phyloP scores from a whole-genome alignment of 2,797 vertebrate genomes.

The Coregonus suidteri region DNA sequence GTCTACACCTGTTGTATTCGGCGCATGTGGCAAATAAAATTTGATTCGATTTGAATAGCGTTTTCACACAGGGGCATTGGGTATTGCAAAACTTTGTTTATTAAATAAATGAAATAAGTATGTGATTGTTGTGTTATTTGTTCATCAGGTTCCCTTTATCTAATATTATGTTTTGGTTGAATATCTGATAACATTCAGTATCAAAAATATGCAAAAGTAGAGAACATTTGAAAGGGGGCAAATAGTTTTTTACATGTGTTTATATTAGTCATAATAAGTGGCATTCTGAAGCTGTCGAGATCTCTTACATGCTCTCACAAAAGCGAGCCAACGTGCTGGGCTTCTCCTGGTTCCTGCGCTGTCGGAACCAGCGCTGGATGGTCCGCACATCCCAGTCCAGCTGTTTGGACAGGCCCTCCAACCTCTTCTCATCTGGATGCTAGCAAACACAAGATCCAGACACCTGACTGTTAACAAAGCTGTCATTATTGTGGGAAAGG shows the following conservation, averaged over 20 bases:
- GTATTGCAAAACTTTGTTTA: too few relatives aligned
- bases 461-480: background rate
- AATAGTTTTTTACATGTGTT: background rate
- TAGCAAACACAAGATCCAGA: conserved; percentile 54
- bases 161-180: too few relatives aligned
- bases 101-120: too few relatives aligned
- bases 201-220: too few relatives aligned
- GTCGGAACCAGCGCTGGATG: conserved; percentile 98
- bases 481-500: background rate
- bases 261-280: background rate
- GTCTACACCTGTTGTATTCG: too few relatives aligned
- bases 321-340: conserved; percentile 93
- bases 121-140: too few relatives aligned
- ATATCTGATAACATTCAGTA: too few relatives aligned
- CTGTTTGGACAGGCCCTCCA: conserved; percentile 97
- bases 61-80: too few relatives aligned
- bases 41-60: too few relatives aligned
- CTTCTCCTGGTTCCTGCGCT: conserved; percentile 97
- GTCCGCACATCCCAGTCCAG: conserved; percentile 97
- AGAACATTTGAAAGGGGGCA: too few relatives aligned
- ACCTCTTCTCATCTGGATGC: conserved; percentile 96
- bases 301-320: conserved; percentile 97
- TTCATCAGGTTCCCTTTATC: too few relatives aligned
- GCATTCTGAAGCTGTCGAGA: background rate
- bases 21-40: too few relatives aligned